phyloP scores from a whole-genome alignment of 2,888 invertebrate species.

The Campaea margaritaria region DNA sequence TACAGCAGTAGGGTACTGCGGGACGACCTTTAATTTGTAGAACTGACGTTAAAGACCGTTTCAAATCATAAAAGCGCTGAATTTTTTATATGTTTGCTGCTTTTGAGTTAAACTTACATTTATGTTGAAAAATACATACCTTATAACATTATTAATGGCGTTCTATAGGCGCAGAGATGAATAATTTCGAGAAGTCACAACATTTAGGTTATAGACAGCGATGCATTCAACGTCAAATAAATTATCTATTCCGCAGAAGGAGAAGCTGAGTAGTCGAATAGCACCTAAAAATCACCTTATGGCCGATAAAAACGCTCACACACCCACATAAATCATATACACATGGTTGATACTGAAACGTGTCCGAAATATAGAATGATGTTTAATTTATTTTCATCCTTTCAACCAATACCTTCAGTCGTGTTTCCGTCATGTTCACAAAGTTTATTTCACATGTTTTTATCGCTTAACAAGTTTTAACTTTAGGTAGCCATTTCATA shows the following conservation, averaged over 20 bases:
- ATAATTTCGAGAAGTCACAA: too few species aligned
- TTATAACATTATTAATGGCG: too few species aligned
- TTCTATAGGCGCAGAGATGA: too few species aligned
- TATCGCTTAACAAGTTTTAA: slow-evolving; percentile 19
- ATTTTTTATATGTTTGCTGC: too few species aligned
- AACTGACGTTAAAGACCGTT: too few species aligned
- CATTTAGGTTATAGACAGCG: too few species aligned
- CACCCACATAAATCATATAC: slow-evolving; percentile 18
- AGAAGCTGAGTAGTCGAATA: neutral
- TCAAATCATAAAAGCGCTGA: too few species aligned
- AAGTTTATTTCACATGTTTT: slow-evolving; percentile 28
- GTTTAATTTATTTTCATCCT: slow-evolving; percentile 19
- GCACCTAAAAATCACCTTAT: slow-evolving; percentile 10
- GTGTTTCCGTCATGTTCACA: slow-evolving; percentile 12
- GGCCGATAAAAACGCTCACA: slow-evolving; percentile 20
- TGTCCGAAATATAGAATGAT: slow-evolving; percentile 23
- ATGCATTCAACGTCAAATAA: too few species aligned
- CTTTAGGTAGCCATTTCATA: slow-evolving; percentile 14
- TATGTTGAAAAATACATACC: too few species aligned
- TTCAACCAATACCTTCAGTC: slow-evolving; percentile 9
- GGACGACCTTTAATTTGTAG: neutral
- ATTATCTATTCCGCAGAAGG: too few species aligned
- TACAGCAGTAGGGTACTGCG: slow-evolving; percentile 15
- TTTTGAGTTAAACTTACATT: too few species aligned
- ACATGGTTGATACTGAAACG: slow-evolving; percentile 17